Percentiles rank a stretch among this genome's conserved stretches.
Conservation (phyloP, 2,797 vertebrate species). For the Gobionotothen gibberifrons region DNA sequence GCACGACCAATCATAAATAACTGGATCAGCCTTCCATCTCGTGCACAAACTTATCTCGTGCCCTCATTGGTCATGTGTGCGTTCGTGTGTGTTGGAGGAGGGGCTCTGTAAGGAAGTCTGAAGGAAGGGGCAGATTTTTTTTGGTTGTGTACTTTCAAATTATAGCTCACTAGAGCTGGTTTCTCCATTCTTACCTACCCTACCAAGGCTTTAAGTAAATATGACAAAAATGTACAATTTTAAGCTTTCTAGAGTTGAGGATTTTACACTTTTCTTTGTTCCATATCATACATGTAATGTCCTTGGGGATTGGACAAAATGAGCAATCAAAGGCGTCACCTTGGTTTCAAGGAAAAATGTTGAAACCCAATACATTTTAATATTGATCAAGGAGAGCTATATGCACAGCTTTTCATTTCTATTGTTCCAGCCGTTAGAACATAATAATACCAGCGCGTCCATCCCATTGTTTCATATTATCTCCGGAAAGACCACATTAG, state of each 20-base stretch:
- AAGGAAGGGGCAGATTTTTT: too few relatives aligned
- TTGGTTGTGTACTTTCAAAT: too few relatives aligned
- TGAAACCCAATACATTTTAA: slow-evolving; percentile 4
- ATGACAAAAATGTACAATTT: neutral
- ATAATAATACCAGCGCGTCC: slow-evolving; percentile 49
- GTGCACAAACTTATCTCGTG: too few relatives aligned
- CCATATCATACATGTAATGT: neutral
- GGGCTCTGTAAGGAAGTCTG: too few relatives aligned
- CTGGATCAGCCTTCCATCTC: too few relatives aligned
- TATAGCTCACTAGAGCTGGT: too few relatives aligned
- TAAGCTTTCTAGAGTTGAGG: neutral
- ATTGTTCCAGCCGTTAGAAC: slow-evolving; percentile 41
- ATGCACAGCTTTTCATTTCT: slow-evolving; percentile 41
- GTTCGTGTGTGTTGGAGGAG: too few relatives aligned
- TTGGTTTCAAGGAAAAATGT: slow-evolving; percentile 16
- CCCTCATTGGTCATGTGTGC: too few relatives aligned
- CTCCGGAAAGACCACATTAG: slow-evolving; percentile 62
- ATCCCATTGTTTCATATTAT: slow-evolving; percentile 58
- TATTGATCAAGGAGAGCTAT: slow-evolving; percentile 24
- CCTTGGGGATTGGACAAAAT: neutral
- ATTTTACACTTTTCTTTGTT: neutral
- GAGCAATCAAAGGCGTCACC: slow-evolving; percentile 7
- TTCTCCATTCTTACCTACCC: too few relatives aligned
- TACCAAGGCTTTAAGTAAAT: slow-evolving; percentile 6
- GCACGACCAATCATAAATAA: too few relatives aligned